These are phyloP conservation scores for Paracentrotus lividus DNA, from an alignment of 53 echinoderm and acorn worm genomes.

Conservation along the genomic window DNA sequence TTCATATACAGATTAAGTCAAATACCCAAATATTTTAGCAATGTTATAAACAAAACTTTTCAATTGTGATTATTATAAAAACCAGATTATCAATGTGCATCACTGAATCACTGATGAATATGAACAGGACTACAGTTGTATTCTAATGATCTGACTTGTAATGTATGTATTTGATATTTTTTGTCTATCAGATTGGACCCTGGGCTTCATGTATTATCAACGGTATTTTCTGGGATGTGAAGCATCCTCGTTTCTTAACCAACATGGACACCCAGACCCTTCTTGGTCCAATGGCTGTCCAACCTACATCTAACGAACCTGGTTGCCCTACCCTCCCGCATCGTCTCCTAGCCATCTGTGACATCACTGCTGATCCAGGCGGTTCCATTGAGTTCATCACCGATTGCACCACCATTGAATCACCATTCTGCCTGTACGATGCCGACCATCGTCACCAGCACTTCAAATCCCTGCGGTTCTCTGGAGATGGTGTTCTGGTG, in stretches of 20 bases:
- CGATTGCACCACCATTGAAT: constrained; percentile 94
- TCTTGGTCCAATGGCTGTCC: constrained; percentile 80
- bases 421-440: constrained; percentile 90
- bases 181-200: constrained; percentile 84
- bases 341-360: constrained; percentile 96
- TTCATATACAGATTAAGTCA: too few relatives aligned
- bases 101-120: too few relatives aligned
- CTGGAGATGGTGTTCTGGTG: constrained; percentile 97
- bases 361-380: constrained; percentile 98
- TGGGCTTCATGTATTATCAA: constrained; percentile 98
- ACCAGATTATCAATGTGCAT: too few relatives aligned
- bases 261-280: constrained; percentile 97
- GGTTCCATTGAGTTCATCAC: constrained; percentile 98
- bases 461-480: constrained; percentile 97
- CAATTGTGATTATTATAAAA: too few relatives aligned
- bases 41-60: too few relatives aligned
- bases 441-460: constrained; percentile 97
- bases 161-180: background rate
- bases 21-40: too few relatives aligned
- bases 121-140: too few relatives aligned
- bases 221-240: constrained; percentile 96
- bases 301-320: constrained; percentile 73
- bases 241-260: constrained; percentile 93
- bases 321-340: constrained; percentile 97
- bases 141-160: background rate